A percentile compares a stretch with the other conserved stretches of the same genome.
phyloP scores from a whole-genome alignment of 2,797 vertebrate species.

The Macroramphosus scolopax region DNA sequence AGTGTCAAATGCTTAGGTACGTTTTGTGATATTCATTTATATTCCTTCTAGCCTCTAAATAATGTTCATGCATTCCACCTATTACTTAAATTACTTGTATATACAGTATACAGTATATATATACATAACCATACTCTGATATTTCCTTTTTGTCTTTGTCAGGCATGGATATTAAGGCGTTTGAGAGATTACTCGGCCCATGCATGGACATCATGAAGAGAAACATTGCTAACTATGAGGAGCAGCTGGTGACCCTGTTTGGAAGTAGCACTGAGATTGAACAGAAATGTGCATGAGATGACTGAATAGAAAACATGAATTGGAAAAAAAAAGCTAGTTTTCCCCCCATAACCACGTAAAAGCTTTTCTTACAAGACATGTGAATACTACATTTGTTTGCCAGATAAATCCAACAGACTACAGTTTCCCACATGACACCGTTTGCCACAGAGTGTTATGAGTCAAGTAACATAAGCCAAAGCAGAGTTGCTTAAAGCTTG shows the following conservation, averaged over 20 bases:
- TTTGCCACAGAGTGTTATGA: constrained; percentile 38
- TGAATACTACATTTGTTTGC: constrained; percentile 60
- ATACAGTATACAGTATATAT: too few relatives aligned
- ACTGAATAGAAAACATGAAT: constrained; percentile 72
- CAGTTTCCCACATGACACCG: constrained; percentile 24
- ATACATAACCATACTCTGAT: background rate
- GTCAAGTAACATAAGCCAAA: constrained; percentile 62
- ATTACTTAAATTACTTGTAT: too few relatives aligned
- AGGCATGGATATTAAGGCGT: constrained; percentile 97
- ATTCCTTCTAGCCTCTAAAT: background rate
- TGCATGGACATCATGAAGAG: constrained; percentile 99
- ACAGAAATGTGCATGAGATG: constrained; percentile 84
- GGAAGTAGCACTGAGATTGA: constrained; percentile 94
- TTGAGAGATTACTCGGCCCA: constrained; percentile 97
- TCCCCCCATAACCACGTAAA: constrained; percentile 51
- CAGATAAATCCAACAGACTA: constrained; percentile 30
- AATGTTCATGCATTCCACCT: too few relatives aligned
- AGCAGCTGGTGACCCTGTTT: constrained; percentile 94
- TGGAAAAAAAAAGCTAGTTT: constrained; percentile 71
- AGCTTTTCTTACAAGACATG: constrained; percentile 66
- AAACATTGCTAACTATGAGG: constrained; percentile 98
- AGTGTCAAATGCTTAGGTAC: constrained; percentile 98
- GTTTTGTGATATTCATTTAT: constrained; percentile 3
- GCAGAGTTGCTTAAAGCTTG: constrained; percentile 53
- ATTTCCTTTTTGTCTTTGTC: constrained; percentile 33